Base-by-base conservation (phyloP, 2,888 invertebrate genomes). In the Caenorhabditis japonica region DNA sequence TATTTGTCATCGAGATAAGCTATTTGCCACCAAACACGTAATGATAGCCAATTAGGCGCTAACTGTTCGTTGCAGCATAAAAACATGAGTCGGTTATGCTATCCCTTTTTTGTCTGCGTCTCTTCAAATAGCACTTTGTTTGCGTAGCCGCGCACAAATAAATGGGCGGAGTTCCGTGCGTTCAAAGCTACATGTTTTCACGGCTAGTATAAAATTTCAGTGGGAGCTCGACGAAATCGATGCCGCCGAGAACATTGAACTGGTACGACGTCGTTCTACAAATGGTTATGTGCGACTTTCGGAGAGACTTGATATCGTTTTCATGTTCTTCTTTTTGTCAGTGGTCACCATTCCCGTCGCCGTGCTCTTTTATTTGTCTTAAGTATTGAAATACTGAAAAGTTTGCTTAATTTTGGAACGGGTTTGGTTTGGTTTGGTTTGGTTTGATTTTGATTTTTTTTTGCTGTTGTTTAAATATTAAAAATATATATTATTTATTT, bases 211-310 rank as follows among this genome's bases (percentile, higher is more conserved):
- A n/a, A n/a, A n/a, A 39, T 74, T 76, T 59, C 60, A 80, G 80
- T 68, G 64, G 44, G 80, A 80, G 23, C 66, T 80, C 36, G 77
- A 80, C 39, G 80, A 77, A 15, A 66, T 72, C 33, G 77, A 78
- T 44, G 49, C 56, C 7, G 47, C 60, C 4, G 76, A 80, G 8
- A 75, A 74, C 43, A 47, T 71, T 10, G 71, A 62, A 19, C 25
- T 47, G 5, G 58, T 62, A 17, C 62, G 71, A 4, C 62, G 62
- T 4, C 36, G 59, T 41, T 44, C 74, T 4, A 68, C 71, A n/a
- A 84, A 84, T 62, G 84, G 84, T 2, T 84, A 78, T 46, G 84
- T 84, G 17, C 72, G 76, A n/a, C 81, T 84, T 33, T 75, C 80
- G 27, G 83, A 85, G 38, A 77, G 85, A 1, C 66, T 85, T 23